A percentile compares a stretch with the other conserved stretches of the same genome.
Conservation (phyloP, 2,113 vertebrate genomes). For the Hemiprocne comata region DNA sequence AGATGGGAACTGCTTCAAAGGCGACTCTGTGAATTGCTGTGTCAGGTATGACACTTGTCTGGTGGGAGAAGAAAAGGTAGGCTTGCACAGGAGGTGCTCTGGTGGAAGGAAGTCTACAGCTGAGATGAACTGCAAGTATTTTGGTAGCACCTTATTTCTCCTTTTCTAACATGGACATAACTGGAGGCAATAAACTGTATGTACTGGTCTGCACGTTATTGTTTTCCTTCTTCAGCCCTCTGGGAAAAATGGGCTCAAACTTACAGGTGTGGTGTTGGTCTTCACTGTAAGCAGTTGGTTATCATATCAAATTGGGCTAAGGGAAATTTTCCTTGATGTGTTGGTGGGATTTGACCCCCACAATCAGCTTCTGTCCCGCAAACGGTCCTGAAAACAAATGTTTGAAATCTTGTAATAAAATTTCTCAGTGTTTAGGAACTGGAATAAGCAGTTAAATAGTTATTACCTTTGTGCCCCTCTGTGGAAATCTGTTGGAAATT, state of each 20-base stretch:
- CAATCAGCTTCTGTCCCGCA: neutral
- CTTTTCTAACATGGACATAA: fast-evolving
- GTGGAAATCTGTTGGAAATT: neutral
- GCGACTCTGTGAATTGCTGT: constrained; percentile 15
- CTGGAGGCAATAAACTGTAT: neutral
- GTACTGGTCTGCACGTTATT: fast-evolving
- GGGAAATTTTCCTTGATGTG: neutral
- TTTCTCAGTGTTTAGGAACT: neutral
- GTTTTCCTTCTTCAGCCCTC: neutral
- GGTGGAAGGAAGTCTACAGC: neutral
- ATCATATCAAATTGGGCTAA: neutral
- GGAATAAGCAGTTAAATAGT: neutral
- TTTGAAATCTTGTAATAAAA: neutral
- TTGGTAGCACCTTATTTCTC: neutral
- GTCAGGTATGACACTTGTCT: constrained; percentile 58
- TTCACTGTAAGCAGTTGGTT: neutral
- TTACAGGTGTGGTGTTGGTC: neutral
- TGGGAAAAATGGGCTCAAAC: neutral
- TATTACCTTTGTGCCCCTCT: neutral
- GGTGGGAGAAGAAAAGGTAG: neutral
- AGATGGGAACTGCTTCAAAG: constrained; percentile 54
- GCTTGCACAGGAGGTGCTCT: neutral
- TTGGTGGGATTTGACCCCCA: neutral
- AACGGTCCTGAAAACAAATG: neutral
- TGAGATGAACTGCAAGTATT: neutral